Evolutionary conservation across 2,888 invertebrate genomes (phyloP).

Genomic region (Cryptosula pallasiana): DNA sequence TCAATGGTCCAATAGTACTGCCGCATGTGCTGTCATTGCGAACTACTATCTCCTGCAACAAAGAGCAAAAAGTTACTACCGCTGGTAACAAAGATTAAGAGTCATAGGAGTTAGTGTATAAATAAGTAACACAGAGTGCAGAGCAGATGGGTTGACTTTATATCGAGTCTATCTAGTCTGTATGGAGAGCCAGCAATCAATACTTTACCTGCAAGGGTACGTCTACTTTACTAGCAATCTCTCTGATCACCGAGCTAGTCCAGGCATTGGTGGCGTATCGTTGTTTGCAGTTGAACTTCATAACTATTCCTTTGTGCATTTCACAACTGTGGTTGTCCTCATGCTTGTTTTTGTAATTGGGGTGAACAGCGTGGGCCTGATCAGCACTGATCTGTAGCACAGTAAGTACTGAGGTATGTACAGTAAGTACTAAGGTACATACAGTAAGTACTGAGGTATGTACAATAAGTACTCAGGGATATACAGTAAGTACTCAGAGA

Average conservation of each 20-base stretch:
- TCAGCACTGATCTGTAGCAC: conserved; percentile 47
- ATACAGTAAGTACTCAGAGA: no score
- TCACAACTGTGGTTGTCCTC: conserved; percentile 49
- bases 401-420: no score
- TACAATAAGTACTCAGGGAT: no score
- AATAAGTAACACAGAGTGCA: no score
- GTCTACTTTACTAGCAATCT: conserved; percentile 49
- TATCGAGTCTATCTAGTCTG: no score
- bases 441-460: no score
- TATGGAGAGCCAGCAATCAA: no score
- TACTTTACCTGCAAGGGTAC: conserved; percentile 57
- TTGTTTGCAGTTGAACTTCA: conserved; percentile 57
- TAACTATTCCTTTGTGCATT: conserved; percentile 50
- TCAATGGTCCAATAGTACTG: conserved; percentile 58
- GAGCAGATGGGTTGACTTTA: no score
- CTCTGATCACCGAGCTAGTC: conserved; percentile 54
- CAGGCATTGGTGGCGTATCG: conserved; percentile 56
- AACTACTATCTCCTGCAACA: conserved; percentile 54
- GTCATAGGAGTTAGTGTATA: no score
- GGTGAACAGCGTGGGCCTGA: conserved; percentile 56
- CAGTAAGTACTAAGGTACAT: no score
- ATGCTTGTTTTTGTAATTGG: conserved; percentile 56
- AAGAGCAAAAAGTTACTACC: no score
- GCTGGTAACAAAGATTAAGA: no score
- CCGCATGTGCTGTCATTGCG: conserved; percentile 57